These are phyloP conservation scores for Nemapogon koenigi DNA, from an alignment of 2,888 invertebrate species.

Conservation along the genomic window DNA sequence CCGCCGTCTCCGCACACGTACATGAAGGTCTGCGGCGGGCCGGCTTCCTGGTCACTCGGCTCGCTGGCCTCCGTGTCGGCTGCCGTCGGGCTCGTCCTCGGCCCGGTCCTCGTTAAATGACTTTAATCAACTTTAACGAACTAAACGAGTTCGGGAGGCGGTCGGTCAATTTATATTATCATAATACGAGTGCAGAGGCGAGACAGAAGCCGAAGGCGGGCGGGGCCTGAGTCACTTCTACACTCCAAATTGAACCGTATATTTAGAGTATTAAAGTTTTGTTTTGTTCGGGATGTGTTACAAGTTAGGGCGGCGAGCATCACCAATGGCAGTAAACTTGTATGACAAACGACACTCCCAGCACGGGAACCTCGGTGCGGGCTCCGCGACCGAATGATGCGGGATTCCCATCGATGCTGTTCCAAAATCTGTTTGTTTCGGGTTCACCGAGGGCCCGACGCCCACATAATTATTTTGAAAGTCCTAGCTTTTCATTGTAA, in stretches of 20 bases:
- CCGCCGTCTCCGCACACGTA: constrained; percentile 51
- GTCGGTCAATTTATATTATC: constrained; percentile 67
- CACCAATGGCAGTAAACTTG: constrained; percentile 7
- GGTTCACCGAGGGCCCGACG: constrained; percentile 45
- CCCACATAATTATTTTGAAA: constrained; percentile 61
- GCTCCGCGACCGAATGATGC: constrained; percentile 26
- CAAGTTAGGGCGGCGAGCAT: constrained; percentile 2
- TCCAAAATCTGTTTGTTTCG: constrained; percentile 47
- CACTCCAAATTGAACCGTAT: neutral
- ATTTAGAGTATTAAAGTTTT: too few species aligned
- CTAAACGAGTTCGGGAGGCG: constrained; percentile 62
- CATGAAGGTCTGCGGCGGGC: constrained; percentile 57
- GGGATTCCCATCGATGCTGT: constrained; percentile 54
- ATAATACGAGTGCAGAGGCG: constrained; percentile 42
- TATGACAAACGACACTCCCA: neutral
- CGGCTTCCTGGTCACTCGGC: constrained; percentile 55
- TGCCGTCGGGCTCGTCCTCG: constrained; percentile 54
- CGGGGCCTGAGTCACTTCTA: constrained; percentile 14
- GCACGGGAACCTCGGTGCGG: constrained; percentile 16
- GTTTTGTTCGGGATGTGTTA: too few species aligned
- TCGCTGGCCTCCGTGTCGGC: constrained; percentile 55
- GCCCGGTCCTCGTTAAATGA: constrained; percentile 62
- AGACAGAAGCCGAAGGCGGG: constrained; percentile 40
- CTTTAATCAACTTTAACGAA: constrained; percentile 67
- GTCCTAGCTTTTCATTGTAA: constrained; percentile 52